These are phyloP conservation scores for Cyphomyrus discorhynchus DNA, from an alignment of 2,113 vertebrate genomes.

Conservation along the genomic window DNA sequence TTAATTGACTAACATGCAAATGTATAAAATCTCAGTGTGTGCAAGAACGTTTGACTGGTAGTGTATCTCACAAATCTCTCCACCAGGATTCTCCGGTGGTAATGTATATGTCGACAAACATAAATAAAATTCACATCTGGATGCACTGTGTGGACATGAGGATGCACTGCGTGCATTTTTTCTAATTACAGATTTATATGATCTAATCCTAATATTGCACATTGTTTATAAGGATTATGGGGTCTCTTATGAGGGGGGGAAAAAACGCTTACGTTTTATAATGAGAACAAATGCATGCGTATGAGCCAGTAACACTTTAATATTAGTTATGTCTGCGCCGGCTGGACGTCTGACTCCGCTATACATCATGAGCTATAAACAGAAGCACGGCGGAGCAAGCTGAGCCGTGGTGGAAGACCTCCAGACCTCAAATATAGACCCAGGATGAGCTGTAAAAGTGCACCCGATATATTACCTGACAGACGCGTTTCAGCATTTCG, in stretches of 20 bases:
- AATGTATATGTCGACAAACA: neutral
- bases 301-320: neutral
- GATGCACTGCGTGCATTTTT: neutral
- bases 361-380: conserved; percentile 19
- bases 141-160: neutral
- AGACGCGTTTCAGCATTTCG: conserved; percentile 39
- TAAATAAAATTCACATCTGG: neutral
- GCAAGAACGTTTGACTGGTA: too few relatives aligned
- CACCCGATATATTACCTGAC: conserved; percentile 16
- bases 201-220: neutral
- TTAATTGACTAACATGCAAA: too few relatives aligned
- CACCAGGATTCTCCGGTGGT: neutral
- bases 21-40: too few relatives aligned
- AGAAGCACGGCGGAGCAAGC: conserved; percentile 3
- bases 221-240: neutral
- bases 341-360: neutral
- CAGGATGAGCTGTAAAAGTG: conserved; percentile 15
- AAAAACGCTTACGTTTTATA: neutral
- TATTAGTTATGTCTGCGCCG: neutral
- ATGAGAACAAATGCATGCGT: neutral
- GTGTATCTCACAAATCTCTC: neutral
- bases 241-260: neutral
- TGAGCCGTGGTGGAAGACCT: conserved; percentile 35
- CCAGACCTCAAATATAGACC: conserved; percentile 37
- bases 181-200: neutral